Percentiles rank a stretch among this genome's conserved stretches.
Evolutionary conservation across 2,797 vertebrate species (phyloP).

Genomic region (Petrocephalus schoutedeni): DNA sequence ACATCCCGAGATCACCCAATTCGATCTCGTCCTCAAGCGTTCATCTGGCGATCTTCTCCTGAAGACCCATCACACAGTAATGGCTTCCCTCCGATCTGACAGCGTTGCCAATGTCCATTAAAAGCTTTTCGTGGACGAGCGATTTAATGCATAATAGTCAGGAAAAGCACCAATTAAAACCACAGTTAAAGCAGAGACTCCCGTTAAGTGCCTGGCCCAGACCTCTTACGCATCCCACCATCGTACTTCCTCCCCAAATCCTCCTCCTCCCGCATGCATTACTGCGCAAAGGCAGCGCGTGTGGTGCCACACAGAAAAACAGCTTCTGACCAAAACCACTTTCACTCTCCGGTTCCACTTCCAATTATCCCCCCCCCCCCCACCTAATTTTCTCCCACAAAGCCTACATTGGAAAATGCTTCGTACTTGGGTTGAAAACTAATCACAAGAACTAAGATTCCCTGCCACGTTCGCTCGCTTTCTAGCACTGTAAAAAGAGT

Average conservation of each 20-base stretch:
- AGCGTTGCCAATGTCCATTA: conserved; percentile 3
- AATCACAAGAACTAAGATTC: neutral
- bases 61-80: neutral
- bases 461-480: neutral
- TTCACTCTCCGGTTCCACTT: neutral
- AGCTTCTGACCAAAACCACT: neutral
- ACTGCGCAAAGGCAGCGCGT: neutral
- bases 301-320: neutral
- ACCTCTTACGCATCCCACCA: neutral
- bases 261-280: neutral
- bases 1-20: neutral
- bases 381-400: neutral
- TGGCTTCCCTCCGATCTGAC: neutral
- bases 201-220: neutral
- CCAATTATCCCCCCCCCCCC: neutral
- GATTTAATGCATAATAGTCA: neutral
- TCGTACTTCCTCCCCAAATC: neutral
- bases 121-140: neutral
- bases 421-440: neutral
- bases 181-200: neutral
- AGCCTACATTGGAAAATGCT: neutral
- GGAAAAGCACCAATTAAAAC: conserved; percentile 23
- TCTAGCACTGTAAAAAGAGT: neutral
- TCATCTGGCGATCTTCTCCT: neutral
- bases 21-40: neutral